Conservation (phyloP, 2,888 invertebrate species). For the Teinopalpus imperialis region DNA sequence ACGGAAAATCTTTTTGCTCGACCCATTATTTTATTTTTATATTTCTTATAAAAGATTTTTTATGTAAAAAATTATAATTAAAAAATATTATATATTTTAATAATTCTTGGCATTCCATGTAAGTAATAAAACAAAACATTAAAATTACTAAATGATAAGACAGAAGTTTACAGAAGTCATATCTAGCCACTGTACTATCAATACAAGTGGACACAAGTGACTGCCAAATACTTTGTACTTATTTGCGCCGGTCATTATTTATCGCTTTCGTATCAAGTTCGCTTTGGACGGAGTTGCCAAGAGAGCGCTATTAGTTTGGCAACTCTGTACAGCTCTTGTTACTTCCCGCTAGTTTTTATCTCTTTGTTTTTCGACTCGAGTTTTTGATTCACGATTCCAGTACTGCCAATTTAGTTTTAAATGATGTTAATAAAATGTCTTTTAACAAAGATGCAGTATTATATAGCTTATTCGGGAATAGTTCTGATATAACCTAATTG, state of each 20-base stretch:
- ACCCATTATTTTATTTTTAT: too few relatives aligned
- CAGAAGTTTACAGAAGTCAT: conserved; percentile 28
- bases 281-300: conserved; percentile 52
- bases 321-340: conserved; percentile 33
- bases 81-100: too few relatives aligned
- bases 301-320: conserved; percentile 56
- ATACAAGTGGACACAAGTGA: conserved; percentile 51
- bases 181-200: conserved; percentile 46
- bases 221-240: conserved; percentile 78
- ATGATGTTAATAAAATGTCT: conserved; percentile 4
- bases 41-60: too few relatives aligned
- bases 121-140: too few relatives aligned
- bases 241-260: conserved; percentile 72
- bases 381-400: conserved; percentile 29
- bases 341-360: conserved; percentile 45
- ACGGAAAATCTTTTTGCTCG: too few relatives aligned
- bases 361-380: conserved; percentile 51
- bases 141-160: too few relatives aligned
- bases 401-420: conserved; percentile 23
- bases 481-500: too few relatives aligned
- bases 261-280: conserved; percentile 68
- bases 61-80: too few relatives aligned
- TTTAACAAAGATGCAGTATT: background rate
- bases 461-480: background rate
- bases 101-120: too few relatives aligned